These are phyloP conservation scores for Gambusia holbrooki DNA, from an alignment of 2,113 vertebrate genomes.

Conservation along the genomic window DNA sequence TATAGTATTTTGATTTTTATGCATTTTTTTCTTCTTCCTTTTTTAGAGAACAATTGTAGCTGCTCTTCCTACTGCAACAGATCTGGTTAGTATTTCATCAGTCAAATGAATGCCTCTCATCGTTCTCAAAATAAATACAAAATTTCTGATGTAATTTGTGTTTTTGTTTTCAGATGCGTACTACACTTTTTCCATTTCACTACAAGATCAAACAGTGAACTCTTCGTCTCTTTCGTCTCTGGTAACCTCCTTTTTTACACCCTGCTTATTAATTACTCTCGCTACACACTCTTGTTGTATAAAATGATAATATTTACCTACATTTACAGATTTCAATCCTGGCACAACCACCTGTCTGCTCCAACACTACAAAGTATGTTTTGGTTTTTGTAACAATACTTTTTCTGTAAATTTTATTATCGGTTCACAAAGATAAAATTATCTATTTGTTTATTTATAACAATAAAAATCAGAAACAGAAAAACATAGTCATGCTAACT, in stretches of 20 bases:
- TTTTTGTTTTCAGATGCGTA: conserved; percentile 63
- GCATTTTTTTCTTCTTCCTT: neutral
- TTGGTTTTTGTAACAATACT: neutral
- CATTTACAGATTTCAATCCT: conserved; percentile 46
- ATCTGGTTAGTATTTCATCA: conserved; percentile 53
- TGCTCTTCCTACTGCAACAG: conserved; percentile 67
- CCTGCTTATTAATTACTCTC: neutral
- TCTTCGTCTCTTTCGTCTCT: neutral
- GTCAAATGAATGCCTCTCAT: neutral
- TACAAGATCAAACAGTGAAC: conserved; percentile 1
- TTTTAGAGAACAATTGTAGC: conserved; percentile 55
- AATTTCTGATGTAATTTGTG: neutral
- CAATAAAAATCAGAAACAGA: neutral
- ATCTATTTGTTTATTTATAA: too few relatives aligned
- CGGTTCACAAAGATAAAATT: too few relatives aligned
- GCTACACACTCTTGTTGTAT: neutral
- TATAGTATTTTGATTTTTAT: neutral
- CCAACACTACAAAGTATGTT: conserved; percentile 28
- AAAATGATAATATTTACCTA: neutral
- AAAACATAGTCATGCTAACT: too few relatives aligned
- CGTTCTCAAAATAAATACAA: neutral
- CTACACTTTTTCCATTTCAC: conserved; percentile 57
- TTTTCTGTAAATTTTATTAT: too few relatives aligned
- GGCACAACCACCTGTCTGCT: conserved; percentile 11
- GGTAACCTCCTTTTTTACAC: conserved; percentile 42